Evolutionary conservation across 2,888 invertebrate genomes (phyloP), one percentile per base, ranked within the genome.

Genomic region (Nezara viridula): DNA sequence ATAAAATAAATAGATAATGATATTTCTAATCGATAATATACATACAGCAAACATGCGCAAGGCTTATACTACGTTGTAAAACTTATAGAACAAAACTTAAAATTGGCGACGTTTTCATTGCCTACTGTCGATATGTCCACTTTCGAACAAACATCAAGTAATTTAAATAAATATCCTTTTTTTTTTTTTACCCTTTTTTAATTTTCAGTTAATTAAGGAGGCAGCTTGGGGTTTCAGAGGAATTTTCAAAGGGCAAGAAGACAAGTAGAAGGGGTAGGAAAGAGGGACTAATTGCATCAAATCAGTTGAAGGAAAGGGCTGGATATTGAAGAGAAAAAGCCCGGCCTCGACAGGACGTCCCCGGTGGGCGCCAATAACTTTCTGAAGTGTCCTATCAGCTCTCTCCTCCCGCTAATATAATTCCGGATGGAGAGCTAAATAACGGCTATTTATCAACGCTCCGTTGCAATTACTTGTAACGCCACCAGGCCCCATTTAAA

Each of bases 381-480:
- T 44, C 44, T 44, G n/a, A 81, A 81, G 81, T 81, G 81, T 47
- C 81, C 86, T 55, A 52, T 40, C 60, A 40, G 52, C 40, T n/a
- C 55, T 19, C 52, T 24, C 32, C 86, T n/a, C 14, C 14, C 55
- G 49, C 52, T 88, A 88, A 88, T 88, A 88, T 88, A 88, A 88
- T 88, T 88, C 44, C 60, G 73, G 66, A 50, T 66, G 32, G 73
- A 88, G 73, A 49, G 66, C 40, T 73, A 88, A 88, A 88, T 88
- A 88, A 66, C 60, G 60, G 88, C 73, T 40, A 88, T 88, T 88
- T 88, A 73, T 88, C 88, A 88, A 88, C 27, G 73, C 40, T n/a
- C 60, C 27, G 27, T 49, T 37, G 86, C 86, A 86, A 86, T 86
- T 86, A 86, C 86, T 86, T 86, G 55, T 55, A 86, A 52, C 86